Conservation (phyloP, 2,113 vertebrate genomes). For the Pogona vitticeps region DNA sequence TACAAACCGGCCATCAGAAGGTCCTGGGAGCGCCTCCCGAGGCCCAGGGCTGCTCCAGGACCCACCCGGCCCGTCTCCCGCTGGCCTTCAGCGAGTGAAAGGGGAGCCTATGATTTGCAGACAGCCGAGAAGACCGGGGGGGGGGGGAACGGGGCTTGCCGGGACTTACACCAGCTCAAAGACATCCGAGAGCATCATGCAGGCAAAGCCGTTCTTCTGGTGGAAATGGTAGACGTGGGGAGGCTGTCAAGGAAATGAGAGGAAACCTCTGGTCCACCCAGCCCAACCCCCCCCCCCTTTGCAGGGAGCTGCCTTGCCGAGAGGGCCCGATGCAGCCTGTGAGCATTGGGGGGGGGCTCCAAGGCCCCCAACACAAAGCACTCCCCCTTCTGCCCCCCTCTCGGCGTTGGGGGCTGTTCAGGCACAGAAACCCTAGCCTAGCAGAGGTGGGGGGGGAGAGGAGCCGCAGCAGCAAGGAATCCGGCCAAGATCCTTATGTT, state of each 20-base stretch:
- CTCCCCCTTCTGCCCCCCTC: no score
- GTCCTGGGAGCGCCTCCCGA: no score
- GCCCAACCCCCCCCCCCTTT: background rate
- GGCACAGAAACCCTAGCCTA: no score
- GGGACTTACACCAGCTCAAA: slow-evolving; percentile 94
- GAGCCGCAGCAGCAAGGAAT: no score
- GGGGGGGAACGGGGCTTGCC: rapidly evolving
- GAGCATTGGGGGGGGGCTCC: no score
- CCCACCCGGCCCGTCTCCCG: no score
- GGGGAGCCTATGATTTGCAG: background rate
- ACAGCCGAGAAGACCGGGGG: no score
- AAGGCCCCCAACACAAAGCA: background rate
- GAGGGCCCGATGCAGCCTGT: background rate
- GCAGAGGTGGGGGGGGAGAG: no score
- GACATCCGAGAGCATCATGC: slow-evolving; percentile 94
- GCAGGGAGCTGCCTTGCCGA: background rate
- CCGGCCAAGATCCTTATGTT: no score
- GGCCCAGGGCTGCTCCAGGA: background rate
- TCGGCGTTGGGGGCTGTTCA: no score
- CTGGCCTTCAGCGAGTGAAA: no score
- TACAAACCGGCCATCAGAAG: no score
- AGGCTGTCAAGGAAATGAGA: slow-evolving; percentile 63
- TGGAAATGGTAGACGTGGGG: slow-evolving; percentile 94
- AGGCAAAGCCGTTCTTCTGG: slow-evolving; percentile 98
- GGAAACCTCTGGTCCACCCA: background rate